A percentile compares a stretch with the other conserved stretches of the same genome.
Evolutionary conservation across 2,888 invertebrate species (phyloP).

Genomic region (Deroplatys truncata): DNA sequence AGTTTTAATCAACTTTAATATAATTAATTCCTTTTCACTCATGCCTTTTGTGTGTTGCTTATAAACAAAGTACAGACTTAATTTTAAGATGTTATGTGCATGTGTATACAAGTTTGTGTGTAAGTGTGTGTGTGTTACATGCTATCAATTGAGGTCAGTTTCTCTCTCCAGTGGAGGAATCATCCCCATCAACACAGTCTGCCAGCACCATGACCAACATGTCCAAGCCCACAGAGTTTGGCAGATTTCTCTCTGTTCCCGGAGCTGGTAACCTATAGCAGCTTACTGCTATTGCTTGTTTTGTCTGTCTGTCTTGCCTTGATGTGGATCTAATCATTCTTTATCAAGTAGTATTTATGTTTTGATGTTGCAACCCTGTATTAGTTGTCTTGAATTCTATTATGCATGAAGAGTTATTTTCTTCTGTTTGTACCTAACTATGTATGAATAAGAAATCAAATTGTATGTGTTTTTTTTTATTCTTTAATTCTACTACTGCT

Average conservation of each 20-base stretch:
- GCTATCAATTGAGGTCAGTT: constrained; percentile 16
- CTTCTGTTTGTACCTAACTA: not conserved
- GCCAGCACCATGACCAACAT: constrained; percentile 37
- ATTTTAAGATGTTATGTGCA: not conserved
- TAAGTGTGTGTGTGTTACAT: not conserved
- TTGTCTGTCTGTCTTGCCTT: constrained; percentile 20
- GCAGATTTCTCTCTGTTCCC: constrained; percentile 67
- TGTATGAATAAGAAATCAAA: not conserved
- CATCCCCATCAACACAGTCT: constrained; percentile 46
- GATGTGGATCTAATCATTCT: not conserved
- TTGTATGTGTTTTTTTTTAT: not conserved
- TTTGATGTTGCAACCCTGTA: not conserved
- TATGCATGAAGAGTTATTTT: not conserved
- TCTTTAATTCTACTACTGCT: no score
- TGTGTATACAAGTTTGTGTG: constrained; percentile 6
- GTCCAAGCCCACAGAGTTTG: constrained; percentile 45
- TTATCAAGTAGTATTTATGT: constrained; percentile 6
- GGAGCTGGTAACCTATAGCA: constrained; percentile 45
- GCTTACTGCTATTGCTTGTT: constrained; percentile 14
- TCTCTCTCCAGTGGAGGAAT: constrained; percentile 52
- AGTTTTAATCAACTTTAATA: not conserved
- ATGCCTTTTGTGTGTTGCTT: not conserved
- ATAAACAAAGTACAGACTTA: not conserved
- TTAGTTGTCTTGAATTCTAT: not conserved
- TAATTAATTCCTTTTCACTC: not conserved